Conservation (phyloP, 2,888 invertebrate genomes). For the Plebejus anna region DNA sequence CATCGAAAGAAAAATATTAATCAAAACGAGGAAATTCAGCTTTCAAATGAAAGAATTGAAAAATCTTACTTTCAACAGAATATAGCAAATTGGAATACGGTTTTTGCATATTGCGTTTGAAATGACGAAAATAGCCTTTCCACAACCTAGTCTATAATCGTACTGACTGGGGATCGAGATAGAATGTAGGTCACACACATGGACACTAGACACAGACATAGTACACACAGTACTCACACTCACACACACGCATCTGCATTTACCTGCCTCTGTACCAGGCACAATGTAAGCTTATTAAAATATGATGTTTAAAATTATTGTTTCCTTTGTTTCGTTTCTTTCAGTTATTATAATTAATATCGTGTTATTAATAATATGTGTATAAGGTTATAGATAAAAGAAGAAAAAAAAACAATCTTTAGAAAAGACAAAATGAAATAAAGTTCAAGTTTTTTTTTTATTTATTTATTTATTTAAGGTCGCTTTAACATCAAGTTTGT, state of each 20-base stretch:
- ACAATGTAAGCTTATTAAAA: background rate
- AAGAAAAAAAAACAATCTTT: background rate
- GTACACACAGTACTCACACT: background rate
- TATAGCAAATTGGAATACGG: background rate
- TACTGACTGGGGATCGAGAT: slow-evolving; percentile 17
- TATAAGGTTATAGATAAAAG: background rate
- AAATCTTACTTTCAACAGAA: background rate
- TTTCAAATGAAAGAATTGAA: background rate
- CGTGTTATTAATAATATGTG: background rate
- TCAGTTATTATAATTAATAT: background rate
- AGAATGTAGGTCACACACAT: slow-evolving; percentile 23
- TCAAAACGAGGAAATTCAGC: background rate
- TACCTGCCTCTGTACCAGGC: background rate
- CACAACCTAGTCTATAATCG: slow-evolving; percentile 20
- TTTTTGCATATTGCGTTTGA: slow-evolving; percentile 16
- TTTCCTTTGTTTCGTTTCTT: background rate
- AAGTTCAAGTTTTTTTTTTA: no score
- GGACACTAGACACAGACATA: background rate
- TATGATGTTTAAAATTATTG: background rate
- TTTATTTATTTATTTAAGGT: no score
- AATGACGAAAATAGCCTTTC: slow-evolving; percentile 22
- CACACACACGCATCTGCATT: background rate
- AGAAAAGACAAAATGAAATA: no score
- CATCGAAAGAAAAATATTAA: background rate
- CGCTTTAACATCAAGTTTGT: no score